These are phyloP conservation scores for Pangasius larnaudii DNA, from an alignment of 2,797 vertebrate species.

Conservation along the genomic window DNA sequence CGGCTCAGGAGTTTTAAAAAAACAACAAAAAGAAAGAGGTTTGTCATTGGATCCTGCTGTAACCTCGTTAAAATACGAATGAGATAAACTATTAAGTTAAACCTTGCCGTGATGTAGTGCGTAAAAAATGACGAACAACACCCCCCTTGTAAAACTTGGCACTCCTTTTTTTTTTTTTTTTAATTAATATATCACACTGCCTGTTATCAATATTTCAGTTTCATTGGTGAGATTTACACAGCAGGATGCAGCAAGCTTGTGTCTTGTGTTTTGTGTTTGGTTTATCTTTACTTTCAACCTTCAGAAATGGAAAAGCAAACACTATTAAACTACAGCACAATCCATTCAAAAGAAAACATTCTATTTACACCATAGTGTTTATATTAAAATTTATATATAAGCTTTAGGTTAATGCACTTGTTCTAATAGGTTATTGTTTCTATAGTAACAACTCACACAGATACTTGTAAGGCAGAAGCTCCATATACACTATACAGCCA, in stretches of 20 bases:
- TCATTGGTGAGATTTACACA: not conserved
- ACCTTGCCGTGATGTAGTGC: not conserved
- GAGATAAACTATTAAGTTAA: not conserved
- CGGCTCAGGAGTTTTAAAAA: conserved; percentile 35
- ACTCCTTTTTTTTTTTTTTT: not conserved
- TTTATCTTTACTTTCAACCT: not conserved
- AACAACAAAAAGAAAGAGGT: conserved; percentile 39
- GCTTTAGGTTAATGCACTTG: not conserved
- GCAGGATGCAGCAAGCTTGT: not conserved
- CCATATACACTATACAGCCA: not conserved
- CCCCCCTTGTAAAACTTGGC: not conserved
- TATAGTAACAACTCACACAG: not conserved
- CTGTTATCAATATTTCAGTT: not conserved
- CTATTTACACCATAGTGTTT: not conserved
- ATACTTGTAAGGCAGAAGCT: not conserved
- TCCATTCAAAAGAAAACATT: not conserved
- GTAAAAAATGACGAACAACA: not conserved
- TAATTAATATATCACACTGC: not conserved
- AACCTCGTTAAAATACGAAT: conserved; percentile 38
- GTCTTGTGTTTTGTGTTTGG: not conserved
- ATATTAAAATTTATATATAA: not conserved
- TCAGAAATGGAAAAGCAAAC: not conserved
- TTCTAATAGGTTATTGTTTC: not conserved
- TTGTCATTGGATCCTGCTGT: conserved; percentile 32
- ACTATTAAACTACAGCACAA: not conserved